phyloP scores from a whole-genome alignment of 2,888 invertebrate species.

The Lithophane ornitopus region DNA sequence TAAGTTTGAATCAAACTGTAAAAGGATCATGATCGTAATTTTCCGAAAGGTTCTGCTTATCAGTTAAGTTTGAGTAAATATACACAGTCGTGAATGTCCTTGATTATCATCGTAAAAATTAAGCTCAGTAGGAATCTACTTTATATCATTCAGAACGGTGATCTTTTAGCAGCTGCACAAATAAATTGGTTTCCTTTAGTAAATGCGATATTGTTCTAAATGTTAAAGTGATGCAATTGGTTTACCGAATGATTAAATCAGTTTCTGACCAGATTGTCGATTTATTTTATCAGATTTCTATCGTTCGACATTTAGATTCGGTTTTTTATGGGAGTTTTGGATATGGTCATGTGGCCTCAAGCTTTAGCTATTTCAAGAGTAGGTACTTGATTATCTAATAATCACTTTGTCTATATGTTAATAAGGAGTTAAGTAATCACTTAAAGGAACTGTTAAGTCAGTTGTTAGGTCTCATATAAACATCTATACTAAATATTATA shows the following conservation, averaged over 20 bases:
- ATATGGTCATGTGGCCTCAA: neutral
- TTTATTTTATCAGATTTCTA: conserved; percentile 13
- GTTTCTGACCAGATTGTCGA: neutral
- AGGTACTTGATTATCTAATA: conserved; percentile 13
- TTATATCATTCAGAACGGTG: neutral
- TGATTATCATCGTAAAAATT: neutral
- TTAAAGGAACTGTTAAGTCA: conserved; percentile 14
- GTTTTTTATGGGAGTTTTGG: neutral
- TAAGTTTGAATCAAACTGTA: too few relatives aligned
- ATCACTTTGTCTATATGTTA: neutral
- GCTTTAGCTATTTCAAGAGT: neutral
- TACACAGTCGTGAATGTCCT: neutral
- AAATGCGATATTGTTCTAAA: conserved; percentile 14
- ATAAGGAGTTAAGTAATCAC: conserved; percentile 16
- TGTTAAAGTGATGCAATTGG: conserved; percentile 12
- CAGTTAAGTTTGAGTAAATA: neutral
- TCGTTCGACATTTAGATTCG: conserved; percentile 8
- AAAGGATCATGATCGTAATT: neutral
- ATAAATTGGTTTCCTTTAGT: neutral
- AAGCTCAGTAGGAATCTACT: neutral
- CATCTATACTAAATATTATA: too few relatives aligned
- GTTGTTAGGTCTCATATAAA: neutral
- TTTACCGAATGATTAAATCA: conserved; percentile 21
- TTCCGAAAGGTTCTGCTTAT: neutral
- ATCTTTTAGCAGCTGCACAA: neutral